These are phyloP conservation scores for Mastomys coucha DNA, from an alignment of 2,113 vertebrate species.

Conservation along the genomic window DNA sequence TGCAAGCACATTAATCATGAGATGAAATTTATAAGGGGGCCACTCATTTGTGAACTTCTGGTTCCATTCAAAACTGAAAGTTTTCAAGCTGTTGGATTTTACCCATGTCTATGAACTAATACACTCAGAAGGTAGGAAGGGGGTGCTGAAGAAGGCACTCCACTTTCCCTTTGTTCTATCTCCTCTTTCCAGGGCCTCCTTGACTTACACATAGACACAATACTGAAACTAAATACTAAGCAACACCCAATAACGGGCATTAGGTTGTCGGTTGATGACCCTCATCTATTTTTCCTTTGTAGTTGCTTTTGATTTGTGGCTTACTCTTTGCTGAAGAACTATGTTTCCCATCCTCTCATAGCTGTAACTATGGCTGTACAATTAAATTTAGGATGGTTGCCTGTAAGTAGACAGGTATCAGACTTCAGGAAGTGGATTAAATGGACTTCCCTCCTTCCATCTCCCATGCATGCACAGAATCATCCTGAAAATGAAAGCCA, in stretches of 20 bases:
- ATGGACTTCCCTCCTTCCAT: neutral
- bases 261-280: neutral
- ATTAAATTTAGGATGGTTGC: constrained; percentile 25
- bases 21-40: constrained; percentile 80
- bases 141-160: neutral
- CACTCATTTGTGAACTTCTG: constrained; percentile 73
- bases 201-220: neutral
- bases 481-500: constrained; percentile 15
- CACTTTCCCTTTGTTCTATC: neutral
- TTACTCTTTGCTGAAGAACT: neutral
- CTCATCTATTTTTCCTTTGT: neutral
- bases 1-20: constrained; percentile 85
- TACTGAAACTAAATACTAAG: neutral
- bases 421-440: constrained; percentile 24
- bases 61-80: constrained; percentile 82
- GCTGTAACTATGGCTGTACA: neutral
- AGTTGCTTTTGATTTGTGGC: neutral
- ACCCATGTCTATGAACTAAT: neutral
- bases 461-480: neutral
- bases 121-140: neutral
- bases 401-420: neutral
- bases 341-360: neutral
- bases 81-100: constrained; percentile 50
- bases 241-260: neutral
- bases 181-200: neutral